A percentile compares a stretch with the other conserved stretches of the same genome.
phyloP scores from a whole-genome alignment of 2,888 invertebrate species.

The Keiferia lycopersicella region DNA sequence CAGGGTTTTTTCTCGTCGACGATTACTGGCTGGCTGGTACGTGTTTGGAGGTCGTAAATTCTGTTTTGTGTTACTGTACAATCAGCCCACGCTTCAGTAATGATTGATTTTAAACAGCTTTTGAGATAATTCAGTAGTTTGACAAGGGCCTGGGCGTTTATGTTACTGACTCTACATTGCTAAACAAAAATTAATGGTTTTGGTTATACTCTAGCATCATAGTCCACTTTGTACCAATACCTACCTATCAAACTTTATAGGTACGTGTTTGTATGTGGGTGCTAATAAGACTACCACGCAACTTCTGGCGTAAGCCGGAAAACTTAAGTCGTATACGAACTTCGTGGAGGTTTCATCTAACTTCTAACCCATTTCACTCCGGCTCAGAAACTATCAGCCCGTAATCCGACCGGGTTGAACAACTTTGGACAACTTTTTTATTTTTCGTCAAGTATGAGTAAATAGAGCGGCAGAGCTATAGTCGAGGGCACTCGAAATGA shows the following conservation, averaged over 20 bases:
- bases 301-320: constrained; percentile 40
- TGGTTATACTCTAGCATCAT: not conserved
- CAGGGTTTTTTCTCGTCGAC: constrained; percentile 60
- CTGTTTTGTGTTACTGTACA: constrained; percentile 63
- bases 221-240: not conserved
- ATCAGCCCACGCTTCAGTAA: constrained; percentile 45
- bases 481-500: constrained; percentile 70
- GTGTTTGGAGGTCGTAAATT: constrained; percentile 61
- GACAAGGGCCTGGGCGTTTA: constrained; percentile 2
- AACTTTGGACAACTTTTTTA: constrained; percentile 52
- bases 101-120: constrained; percentile 54
- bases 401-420: constrained; percentile 50
- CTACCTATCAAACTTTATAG: constrained; percentile 1
- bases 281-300: constrained; percentile 17
- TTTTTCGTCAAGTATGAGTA: constrained; percentile 61
- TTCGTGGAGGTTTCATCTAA: constrained; percentile 56
- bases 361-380: constrained; percentile 54
- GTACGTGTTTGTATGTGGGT: constrained; percentile 7
- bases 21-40: constrained; percentile 45
- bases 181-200: not conserved
- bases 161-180: not conserved
- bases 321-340: constrained; percentile 55
- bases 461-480: constrained; percentile 70
- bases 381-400: constrained; percentile 38
- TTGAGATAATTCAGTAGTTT: constrained; percentile 12